Conservation (phyloP, 2,888 invertebrate genomes). For the Fragum sueziense region DNA sequence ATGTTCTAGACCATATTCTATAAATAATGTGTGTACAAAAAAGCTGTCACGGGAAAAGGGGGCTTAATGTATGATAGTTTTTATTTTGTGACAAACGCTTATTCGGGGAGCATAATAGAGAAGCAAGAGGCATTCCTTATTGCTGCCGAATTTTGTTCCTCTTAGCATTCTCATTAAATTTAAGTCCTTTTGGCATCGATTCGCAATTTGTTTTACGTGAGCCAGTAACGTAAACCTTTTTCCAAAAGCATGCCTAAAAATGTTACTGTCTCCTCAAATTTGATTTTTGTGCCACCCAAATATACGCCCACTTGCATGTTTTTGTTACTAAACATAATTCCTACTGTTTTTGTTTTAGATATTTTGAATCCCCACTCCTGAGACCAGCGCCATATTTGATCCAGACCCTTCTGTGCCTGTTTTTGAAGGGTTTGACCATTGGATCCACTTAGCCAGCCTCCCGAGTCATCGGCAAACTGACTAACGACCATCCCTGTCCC, state of each 20-base stretch:
- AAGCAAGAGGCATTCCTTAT: slow-evolving; percentile 12
- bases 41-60: too few relatives aligned
- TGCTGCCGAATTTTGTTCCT: slow-evolving; percentile 18
- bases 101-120: slow-evolving; percentile 20
- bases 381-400: slow-evolving; percentile 31
- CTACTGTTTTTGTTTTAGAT: slow-evolving; percentile 25
- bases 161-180: slow-evolving; percentile 25
- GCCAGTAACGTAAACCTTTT: not conserved
- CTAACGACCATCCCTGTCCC: slow-evolving; percentile 25
- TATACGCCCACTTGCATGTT: slow-evolving; percentile 2
- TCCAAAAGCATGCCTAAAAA: slow-evolving; percentile 19
- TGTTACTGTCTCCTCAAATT: slow-evolving; percentile 4
- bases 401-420: slow-evolving; percentile 21
- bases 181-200: slow-evolving; percentile 12
- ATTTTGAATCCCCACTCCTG: slow-evolving; percentile 36
- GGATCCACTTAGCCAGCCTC: slow-evolving; percentile 34
- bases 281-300: slow-evolving; percentile 8
- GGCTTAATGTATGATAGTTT: too few relatives aligned
- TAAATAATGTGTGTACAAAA: too few relatives aligned
- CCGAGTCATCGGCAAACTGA: slow-evolving; percentile 37
- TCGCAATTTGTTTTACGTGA: slow-evolving; percentile 3
- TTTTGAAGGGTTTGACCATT: slow-evolving; percentile 13
- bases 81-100: too few relatives aligned
- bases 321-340: slow-evolving; percentile 6
- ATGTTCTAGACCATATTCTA: too few relatives aligned